Evolutionary conservation across 2,888 invertebrate genomes (phyloP).

Genomic region (Disparrhopalites patrizii): DNA sequence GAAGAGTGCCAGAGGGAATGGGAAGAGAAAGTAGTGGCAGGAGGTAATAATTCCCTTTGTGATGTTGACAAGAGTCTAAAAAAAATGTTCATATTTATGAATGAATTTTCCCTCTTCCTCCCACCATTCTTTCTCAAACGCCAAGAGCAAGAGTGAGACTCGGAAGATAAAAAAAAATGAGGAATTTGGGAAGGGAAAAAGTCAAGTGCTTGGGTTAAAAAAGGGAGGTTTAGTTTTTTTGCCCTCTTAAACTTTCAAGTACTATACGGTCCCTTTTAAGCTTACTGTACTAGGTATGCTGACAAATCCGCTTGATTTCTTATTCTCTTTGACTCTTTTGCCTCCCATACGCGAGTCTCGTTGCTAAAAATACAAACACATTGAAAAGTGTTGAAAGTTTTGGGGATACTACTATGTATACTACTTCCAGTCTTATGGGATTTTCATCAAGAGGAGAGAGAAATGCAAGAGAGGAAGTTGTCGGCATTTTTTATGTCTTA

Average conservation of each 20-base stretch:
- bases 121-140: too few species aligned
- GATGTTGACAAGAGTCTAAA: too few species aligned
- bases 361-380: too few species aligned
- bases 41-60: too few species aligned
- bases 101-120: slow-evolving; percentile 3
- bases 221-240: too few species aligned
- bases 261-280: too few species aligned
- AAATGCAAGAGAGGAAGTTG: not conserved
- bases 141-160: too few species aligned
- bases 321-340: not conserved
- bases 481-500: not conserved
- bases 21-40: too few species aligned
- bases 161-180: too few species aligned
- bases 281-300: too few species aligned
- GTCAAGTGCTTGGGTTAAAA: not conserved
- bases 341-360: not conserved
- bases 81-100: slow-evolving; percentile 1
- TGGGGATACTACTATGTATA: not conserved
- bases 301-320: not conserved
- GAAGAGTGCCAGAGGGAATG: too few species aligned
- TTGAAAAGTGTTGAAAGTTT: not conserved
- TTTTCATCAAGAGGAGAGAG: not conserved
- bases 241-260: too few species aligned
- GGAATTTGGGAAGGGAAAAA: not conserved
- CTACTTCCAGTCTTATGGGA: slow-evolving; percentile 17